phyloP scores from a whole-genome alignment of 2,888 invertebrate species.

The Protophormia terraenovae region DNA sequence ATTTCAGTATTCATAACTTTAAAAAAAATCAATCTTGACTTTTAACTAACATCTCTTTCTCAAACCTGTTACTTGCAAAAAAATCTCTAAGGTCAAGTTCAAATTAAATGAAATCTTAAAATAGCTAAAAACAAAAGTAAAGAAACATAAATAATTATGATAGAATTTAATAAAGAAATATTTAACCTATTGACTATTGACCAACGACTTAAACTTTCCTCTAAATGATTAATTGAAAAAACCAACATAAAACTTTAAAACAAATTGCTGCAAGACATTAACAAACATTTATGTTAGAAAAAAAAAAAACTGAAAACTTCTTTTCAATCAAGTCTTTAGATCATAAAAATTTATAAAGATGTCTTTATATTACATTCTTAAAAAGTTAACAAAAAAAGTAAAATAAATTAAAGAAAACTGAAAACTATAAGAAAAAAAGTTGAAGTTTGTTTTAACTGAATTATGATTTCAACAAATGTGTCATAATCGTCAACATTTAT shows the following conservation, averaged over 20 bases:
- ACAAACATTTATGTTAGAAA: not conserved
- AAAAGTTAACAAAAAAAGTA: not conserved
- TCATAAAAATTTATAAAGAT: conserved; percentile 49
- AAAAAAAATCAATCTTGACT: not conserved
- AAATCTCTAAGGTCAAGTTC: conserved; percentile 25
- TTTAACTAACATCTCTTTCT: not conserved
- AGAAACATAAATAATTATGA: conserved; percentile 1
- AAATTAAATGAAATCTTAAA: too few species aligned
- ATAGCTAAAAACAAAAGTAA: not conserved
- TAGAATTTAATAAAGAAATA: conserved; percentile 27
- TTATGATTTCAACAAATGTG: conserved; percentile 62
- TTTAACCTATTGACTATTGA: conserved; percentile 50
- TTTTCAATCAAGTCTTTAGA: conserved; percentile 2
- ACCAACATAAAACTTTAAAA: not conserved
- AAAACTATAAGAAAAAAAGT: too few species aligned
- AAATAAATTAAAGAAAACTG: not conserved
- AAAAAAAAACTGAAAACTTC: not conserved
- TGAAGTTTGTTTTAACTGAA: conserved; percentile 50
- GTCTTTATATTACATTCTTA: too few species aligned
- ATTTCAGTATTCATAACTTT: not conserved
- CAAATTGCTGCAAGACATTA: conserved; percentile 53
- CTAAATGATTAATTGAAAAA: conserved; percentile 55
- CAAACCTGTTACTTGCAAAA: not conserved
- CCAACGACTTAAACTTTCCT: conserved; percentile 3
- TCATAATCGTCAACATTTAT: conserved; percentile 67